Evolutionary conservation across 2,888 invertebrate species (phyloP), one percentile per base, ranked within the genome.

Genomic region (Amphipyra tragopoginis): DNA sequence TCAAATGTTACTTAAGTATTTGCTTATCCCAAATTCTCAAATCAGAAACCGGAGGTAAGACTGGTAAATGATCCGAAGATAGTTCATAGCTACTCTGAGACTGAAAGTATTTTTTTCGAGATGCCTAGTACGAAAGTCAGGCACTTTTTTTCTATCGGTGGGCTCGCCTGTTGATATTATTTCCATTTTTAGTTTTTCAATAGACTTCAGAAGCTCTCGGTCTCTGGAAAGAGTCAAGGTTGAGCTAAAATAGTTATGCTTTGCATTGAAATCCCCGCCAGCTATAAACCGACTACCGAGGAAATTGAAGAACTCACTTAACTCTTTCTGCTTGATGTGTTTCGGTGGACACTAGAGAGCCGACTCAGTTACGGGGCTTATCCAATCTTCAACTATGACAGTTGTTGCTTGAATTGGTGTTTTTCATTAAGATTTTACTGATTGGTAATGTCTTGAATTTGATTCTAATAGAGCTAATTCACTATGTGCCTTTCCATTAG

Each of bases 381-480:
- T 14, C 33, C 15, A 42, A 15, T 36, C 34, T 21, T 53, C 34
- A n/a, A 43, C 21, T 33, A 21, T 21, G 13, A 40, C 40, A 40
- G 29, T 29, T 14, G 29, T 29, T 11, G 43, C 43, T 43, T 43
- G 43, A 4, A 43, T 49, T 26, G 38, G 5, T 26, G 49, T 26
- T 39, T 38, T 36, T 36, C 36, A 11, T 15, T 48, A 21, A 0
- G 34, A 10, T 15, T n/a, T n/a, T n/a, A 48, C 36, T 11, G 36
- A 48, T 36, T 34, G 15, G 8, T 36, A 48, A 15, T 48, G 48
- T 21, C 15, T 48, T 36, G n/a, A 48, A 11, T 36, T 21, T 48
- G 1, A 11, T 48, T 11, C 15, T 36, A 2, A 48, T 48, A 7
- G 36, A 39, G 34, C 49, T n/a, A 38, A 49, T 38, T 38, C 21